Base-by-base conservation (phyloP, 2,797 vertebrate species). In the Pseudochirops corinnae region DNA sequence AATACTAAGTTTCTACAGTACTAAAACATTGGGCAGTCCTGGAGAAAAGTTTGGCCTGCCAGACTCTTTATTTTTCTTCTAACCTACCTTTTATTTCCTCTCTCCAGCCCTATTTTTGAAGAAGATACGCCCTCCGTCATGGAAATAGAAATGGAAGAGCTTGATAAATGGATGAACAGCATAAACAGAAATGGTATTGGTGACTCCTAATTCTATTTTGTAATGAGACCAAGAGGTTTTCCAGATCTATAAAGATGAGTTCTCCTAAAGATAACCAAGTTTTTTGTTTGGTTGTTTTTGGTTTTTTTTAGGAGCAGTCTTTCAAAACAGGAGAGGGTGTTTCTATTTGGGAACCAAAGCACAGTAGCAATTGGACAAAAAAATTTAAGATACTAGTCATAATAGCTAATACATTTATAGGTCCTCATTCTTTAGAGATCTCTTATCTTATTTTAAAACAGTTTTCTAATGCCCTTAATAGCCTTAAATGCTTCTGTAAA, bases 141-240 rank as follows among this genome's bases (percentile, higher is more conserved):
- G 99, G 99, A 99, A 98, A 98, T 99, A 93, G 99, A 99, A 98
- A 99, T 99, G 99, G 99, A 99, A 93, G 99, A 99, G 95, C 98
- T 99, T 57, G 99, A 99, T 97, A 99, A 99, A 56, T 99, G 99
- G 99, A 99, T 99, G 99, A 99, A 95, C 97, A 99, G 97, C 98
- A 98, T 99, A 98, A 99, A 98, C 53, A 98, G 99, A 98, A 99
- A 99, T 1, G 98, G 99, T 99, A 98, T 98, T 46, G 33, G 94
- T 97, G 93, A 96, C 95, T 39, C n/a, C 12, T 4, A 29, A 4
- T 56, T 29, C 3, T 53, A 57, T 92, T 92, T 92, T n/a, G n/a
- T 56, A 52, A 55, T 46, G 29, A 93, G 16, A 39, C 14, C 50
- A 82, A 74, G 67, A 56, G 33, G 16, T 57, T 74, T 39, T 29